phyloP scores from a whole-genome alignment of 2,888 invertebrate genomes.

The Ichneumon xanthorius region DNA sequence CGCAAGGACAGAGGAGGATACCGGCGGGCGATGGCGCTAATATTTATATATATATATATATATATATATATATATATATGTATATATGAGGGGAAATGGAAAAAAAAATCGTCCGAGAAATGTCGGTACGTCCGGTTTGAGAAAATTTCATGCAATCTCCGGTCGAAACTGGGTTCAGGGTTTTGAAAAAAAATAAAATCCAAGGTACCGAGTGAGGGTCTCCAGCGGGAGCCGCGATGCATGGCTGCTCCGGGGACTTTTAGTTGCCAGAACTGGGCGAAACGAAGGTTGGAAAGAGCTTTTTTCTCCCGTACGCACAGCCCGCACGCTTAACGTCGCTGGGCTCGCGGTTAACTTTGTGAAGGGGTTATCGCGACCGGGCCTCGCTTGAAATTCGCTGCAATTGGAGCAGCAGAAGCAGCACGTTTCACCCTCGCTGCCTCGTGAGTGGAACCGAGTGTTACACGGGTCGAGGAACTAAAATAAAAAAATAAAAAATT shows the following conservation, averaged over 20 bases:
- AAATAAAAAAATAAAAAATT: slow-evolving; percentile 13
- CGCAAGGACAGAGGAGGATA: not conserved
- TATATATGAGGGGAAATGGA: not conserved
- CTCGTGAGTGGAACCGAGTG: slow-evolving; percentile 28
- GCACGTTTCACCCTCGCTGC: slow-evolving; percentile 7
- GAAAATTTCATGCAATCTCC: not conserved
- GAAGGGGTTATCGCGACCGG: slow-evolving; percentile 7
- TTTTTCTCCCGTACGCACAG: slow-evolving; percentile 4
- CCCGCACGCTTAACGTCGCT: slow-evolving; percentile 9
- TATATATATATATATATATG: not conserved
- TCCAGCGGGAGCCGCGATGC: not conserved
- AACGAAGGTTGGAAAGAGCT: not conserved
- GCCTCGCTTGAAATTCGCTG: slow-evolving; percentile 22
- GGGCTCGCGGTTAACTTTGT: slow-evolving; percentile 24
- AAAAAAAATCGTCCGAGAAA: not conserved
- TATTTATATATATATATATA: not conserved
- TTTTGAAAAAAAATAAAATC: not conserved
- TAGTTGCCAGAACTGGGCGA: slow-evolving; percentile 2
- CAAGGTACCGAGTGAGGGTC: not conserved
- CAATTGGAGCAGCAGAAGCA: slow-evolving; percentile 26
- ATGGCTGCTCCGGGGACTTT: slow-evolving; percentile 1
- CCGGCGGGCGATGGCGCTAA: not conserved
- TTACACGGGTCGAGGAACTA: slow-evolving; percentile 25
- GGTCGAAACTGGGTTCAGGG: slow-evolving; percentile 8
- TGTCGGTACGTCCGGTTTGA: not conserved